phyloP scores from a whole-genome alignment of 2,888 invertebrate species.

The Lithodes maja region DNA sequence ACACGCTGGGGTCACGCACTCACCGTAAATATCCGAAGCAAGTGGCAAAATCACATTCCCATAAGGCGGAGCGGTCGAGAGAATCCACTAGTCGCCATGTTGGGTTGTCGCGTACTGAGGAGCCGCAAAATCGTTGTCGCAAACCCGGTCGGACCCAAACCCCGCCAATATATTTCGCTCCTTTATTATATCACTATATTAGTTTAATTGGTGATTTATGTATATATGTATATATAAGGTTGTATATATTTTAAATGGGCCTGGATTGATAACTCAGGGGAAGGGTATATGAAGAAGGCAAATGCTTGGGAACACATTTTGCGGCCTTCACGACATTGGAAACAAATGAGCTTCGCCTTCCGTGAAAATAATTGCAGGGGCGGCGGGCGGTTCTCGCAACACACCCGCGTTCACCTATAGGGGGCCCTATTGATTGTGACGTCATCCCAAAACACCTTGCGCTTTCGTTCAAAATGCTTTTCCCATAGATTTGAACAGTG shows the following conservation, averaged over 20 bases:
- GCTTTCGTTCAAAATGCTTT: slow-evolving; percentile 30
- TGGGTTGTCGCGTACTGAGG: slow-evolving; percentile 45
- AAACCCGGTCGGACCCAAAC: slow-evolving; percentile 20
- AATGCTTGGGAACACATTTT: slow-evolving; percentile 22
- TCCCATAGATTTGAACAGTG: background rate
- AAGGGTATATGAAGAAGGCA: background rate
- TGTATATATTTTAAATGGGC: slow-evolving; percentile 13
- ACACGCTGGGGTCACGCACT: background rate
- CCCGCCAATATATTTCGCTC: slow-evolving; percentile 41
- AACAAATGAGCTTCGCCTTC: slow-evolving; percentile 31
- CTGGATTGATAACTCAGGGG: no score
- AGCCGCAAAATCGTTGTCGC: slow-evolving; percentile 58
- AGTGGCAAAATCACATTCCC: background rate
- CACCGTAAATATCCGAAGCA: slow-evolving; percentile 9
- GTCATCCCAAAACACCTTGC: slow-evolving; percentile 38
- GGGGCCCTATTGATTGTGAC: slow-evolving; percentile 59
- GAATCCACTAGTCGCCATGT: slow-evolving; percentile 45
- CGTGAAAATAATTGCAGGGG: slow-evolving; percentile 32
- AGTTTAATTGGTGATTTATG: background rate
- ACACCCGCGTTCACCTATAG: slow-evolving; percentile 18
- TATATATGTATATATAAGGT: background rate
- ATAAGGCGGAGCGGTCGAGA: slow-evolving; percentile 19
- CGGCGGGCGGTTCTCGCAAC: slow-evolving; percentile 37
- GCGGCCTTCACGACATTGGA: slow-evolving; percentile 42
- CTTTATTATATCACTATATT: background rate